phyloP scores from a whole-genome alignment of 2,113 vertebrate genomes.

The Silurus glanis region DNA sequence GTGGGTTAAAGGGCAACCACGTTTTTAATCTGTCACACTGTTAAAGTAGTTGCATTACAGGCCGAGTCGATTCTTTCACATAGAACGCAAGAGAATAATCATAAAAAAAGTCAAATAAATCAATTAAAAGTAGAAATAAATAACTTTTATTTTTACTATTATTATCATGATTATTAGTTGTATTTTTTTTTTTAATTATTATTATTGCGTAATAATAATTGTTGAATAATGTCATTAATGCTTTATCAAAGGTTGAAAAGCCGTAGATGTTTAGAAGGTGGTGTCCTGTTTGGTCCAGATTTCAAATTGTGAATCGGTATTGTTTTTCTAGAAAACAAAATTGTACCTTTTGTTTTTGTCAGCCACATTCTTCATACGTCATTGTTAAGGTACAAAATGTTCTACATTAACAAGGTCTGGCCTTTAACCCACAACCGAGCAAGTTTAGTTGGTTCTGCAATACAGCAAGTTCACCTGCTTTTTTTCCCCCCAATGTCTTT shows the following conservation, averaged over 20 bases:
- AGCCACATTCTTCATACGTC: neutral
- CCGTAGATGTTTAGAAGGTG: neutral
- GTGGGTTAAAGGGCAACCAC: neutral
- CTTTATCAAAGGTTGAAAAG: neutral
- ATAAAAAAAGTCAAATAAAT: neutral
- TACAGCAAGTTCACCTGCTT: neutral
- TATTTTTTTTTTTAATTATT: neutral
- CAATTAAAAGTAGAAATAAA: neutral
- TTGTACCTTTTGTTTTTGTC: neutral
- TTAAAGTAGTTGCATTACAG: neutral
- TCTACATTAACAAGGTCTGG: neutral
- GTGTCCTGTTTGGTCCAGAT: neutral
- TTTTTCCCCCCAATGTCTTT: neutral
- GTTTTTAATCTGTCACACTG: neutral
- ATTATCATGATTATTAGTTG: neutral
- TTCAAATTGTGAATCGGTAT: neutral
- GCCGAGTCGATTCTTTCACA: neutral
- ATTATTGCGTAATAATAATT: neutral
- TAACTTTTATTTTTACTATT: neutral
- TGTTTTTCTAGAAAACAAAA: neutral
- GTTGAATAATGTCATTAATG: neutral
- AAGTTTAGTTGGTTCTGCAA: conserved; percentile 6
- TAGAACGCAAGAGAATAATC: neutral
- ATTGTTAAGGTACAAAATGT: conserved; percentile 1
- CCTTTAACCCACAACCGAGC: conserved; percentile 6